Base-by-base conservation (phyloP, 2,113 vertebrate genomes). In the Panurus biarmicus region DNA sequence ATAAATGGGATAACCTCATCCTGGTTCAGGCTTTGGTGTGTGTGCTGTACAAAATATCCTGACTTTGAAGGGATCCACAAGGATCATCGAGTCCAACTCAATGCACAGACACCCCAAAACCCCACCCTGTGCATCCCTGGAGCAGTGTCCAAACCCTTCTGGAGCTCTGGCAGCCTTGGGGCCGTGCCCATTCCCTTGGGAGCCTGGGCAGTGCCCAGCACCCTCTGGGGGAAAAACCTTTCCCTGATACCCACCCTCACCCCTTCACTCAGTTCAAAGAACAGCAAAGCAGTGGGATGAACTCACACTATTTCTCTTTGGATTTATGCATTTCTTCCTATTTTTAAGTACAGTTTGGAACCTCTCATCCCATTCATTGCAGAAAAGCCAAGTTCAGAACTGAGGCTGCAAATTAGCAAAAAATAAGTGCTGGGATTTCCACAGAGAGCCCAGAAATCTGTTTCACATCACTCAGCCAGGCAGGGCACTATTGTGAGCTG, bases 121-220 rank as follows among this genome's bases (percentile, higher is more conserved):
- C 18, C 29, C 40, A 29, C 4, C 12, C 15, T 24, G 33, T 1
- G 6, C 23, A 47, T 45, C 40, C 12, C 5, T 67, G 47, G 0
- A 36, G 25, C 0, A 0, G 0, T 42, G 12, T 20, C 36, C 51
- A 51, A 72, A 38, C 0, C 0, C 1, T 33, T 33, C 26, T 65
- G 50, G 61, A 69, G 61, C 20, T 82, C 9, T 15, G 61, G 28
- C 28, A 61, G 33, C 44, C 48, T 64, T 0, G 3, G 35, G 7
- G 1, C 2, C 4, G 6, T 36, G 12, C 6, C 15, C 38, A 29
- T 50, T 33, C 38, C 38, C 60, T 60, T 60, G 29, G 73, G 33
- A 81, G 8, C 28, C 26, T 73, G 69, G 2, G 6, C 36, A 73
- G 14, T 72, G 35, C 36, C n/a, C 51, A 51, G 1, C 12, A 58